Evolutionary conservation across 2,797 vertebrate species (phyloP), one percentile per base, ranked within the genome.

Genomic region (Propithecus deckenii): DNA sequence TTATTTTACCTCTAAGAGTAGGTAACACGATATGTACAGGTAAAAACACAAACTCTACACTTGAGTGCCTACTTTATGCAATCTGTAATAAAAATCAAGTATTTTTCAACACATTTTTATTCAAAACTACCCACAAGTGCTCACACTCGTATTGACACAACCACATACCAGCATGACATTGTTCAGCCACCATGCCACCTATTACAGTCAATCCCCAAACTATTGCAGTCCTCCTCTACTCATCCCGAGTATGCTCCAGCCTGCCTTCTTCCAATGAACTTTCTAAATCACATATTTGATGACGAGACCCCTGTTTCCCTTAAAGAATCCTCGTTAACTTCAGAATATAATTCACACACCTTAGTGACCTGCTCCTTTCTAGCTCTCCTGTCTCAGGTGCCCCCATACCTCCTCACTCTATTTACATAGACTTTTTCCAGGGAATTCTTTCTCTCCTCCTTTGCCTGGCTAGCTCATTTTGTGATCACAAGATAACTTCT

Each of bases 101-200:
- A 35, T 38, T 61, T 25, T 96, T 95, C 94, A 97, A 89, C 0
- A 95, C 86, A 65, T 57, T 95, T 97, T 85, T 79, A 95, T 96
- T 97, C 1, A 63, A 93, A 97, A 96, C 97, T 94, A 89, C 55
- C 50, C 4, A 1, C 74, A 94, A 43, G 85, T 84, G 93, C 15
- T 38, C 74, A 87, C 52, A 75, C 38, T 75, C 94, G 93, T 97
- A 93, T 96, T 97, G 96, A 97, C 96, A 96, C 90, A 97, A 90
- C 8, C 14, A 80, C 67, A 65, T 23, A 94, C 86, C 78, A 61
- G 78, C 41, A 65, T 22, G 97, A 97, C 50, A 22, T 55, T 94
- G 86, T 95, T 90, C 28, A 75, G 30, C 22, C 67, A 65, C 35
- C 9, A 15, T 4, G 43, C 1, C 23, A 25, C 67, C 17, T 87